Evolutionary conservation across 2,113 vertebrate genomes (phyloP).

Genomic region (Pelodiscus sinensis): DNA sequence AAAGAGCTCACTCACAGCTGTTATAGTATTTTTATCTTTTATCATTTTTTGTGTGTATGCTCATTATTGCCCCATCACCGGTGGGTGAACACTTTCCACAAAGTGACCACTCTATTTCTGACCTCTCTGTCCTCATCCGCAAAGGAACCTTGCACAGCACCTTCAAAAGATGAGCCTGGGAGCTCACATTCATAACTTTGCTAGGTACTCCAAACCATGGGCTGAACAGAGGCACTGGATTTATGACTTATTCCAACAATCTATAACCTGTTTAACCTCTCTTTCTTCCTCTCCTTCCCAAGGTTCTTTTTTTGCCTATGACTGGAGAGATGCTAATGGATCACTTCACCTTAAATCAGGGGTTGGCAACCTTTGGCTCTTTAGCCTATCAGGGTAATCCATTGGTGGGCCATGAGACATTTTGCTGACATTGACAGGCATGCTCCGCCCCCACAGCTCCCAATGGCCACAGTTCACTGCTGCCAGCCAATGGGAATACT

Average conservation of each 20-base stretch:
- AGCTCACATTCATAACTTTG: not conserved
- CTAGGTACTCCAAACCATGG: not conserved
- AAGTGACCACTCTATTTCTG: not conserved
- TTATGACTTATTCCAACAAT: not conserved
- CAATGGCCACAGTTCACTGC: too few relatives aligned
- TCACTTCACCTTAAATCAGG: not conserved
- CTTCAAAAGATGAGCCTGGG: not conserved
- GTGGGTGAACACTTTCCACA: not conserved
- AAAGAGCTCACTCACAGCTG: not conserved
- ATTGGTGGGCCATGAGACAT: too few relatives aligned
- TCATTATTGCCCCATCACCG: not conserved
- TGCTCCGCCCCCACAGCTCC: too few relatives aligned
- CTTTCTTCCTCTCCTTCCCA: not conserved
- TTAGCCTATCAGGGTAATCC: too few relatives aligned
- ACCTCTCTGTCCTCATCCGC: not conserved
- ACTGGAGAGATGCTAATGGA: not conserved
- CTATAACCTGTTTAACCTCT: not conserved
- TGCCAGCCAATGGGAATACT: too few relatives aligned
- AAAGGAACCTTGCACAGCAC: not conserved
- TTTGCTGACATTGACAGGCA: too few relatives aligned
- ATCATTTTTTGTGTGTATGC: not conserved
- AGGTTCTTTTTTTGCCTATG: not conserved
- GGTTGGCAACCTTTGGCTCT: too few relatives aligned
- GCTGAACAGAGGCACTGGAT: not conserved
- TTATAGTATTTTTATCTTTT: not conserved